Evolutionary conservation across 2,113 vertebrate species (phyloP).

Genomic region (Dermatemys mawii): DNA sequence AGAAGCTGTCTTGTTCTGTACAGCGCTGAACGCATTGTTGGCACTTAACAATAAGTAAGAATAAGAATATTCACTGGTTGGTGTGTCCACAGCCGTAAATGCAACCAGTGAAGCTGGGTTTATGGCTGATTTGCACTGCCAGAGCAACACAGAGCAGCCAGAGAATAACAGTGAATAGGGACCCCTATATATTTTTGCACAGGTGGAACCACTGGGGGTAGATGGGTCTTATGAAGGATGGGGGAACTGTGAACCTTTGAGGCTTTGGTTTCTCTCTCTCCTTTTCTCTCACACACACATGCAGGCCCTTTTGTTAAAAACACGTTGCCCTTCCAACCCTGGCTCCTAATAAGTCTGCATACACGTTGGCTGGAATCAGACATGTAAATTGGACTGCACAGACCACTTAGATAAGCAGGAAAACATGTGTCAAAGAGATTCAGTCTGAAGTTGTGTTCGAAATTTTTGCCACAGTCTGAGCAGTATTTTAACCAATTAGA

Average conservation of each 20-base stretch:
- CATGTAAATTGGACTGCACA: neutral
- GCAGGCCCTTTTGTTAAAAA: neutral
- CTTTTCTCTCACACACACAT: neutral
- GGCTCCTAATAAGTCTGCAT: neutral
- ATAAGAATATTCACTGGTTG: neutral
- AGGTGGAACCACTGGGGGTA: too few relatives aligned
- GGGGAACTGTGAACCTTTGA: neutral
- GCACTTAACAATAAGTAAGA: neutral
- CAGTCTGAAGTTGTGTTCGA: neutral
- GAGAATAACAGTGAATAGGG: neutral
- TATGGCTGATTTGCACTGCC: neutral
- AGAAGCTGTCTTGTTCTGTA: neutral
- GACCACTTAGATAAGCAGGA: neutral
- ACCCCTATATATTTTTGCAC: neutral
- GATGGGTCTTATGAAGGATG: neutral
- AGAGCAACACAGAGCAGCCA: neutral
- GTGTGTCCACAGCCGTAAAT: neutral
- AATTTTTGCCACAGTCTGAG: accelerated
- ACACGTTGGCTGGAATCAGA: neutral
- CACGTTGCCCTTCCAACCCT: neutral
- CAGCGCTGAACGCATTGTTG: neutral
- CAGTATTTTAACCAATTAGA: neutral
- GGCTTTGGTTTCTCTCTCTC: neutral
- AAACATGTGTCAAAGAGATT: neutral
- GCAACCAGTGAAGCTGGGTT: too few relatives aligned